phyloP scores from a whole-genome alignment of 37 sponge, comb jelly and placozoan species.

The Aplysina aerophoba region DNA sequence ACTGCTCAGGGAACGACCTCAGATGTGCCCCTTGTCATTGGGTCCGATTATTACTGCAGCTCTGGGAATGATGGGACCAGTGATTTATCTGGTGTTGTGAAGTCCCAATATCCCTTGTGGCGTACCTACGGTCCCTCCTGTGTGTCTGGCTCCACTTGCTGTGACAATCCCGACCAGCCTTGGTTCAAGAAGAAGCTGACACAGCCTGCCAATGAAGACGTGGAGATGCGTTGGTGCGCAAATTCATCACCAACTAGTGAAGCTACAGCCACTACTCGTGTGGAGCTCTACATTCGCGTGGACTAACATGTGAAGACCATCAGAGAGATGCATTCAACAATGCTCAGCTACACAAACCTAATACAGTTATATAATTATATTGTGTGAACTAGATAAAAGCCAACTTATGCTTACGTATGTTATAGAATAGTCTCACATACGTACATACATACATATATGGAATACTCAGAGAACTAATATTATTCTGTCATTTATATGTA shows the following conservation, averaged over 20 bases:
- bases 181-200: constrained; percentile 10
- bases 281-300: constrained; percentile 1
- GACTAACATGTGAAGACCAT: too few species aligned
- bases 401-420: too few species aligned
- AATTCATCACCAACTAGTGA: not conserved
- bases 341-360: too few species aligned
- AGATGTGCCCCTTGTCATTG: not conserved
- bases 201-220: not conserved
- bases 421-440: too few species aligned
- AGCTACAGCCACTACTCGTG: constrained; percentile 14
- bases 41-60: constrained; percentile 11
- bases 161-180: constrained; percentile 19
- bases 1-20: not conserved
- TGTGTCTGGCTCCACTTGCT: constrained; percentile 6
- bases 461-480: not conserved
- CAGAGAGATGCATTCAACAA: too few species aligned
- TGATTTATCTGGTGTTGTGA: not conserved
- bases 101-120: not conserved
- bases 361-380: too few species aligned
- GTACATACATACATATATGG: not conserved
- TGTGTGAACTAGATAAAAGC: too few species aligned
- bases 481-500: not conserved
- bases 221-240: constrained; percentile 27
- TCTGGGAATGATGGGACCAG: not conserved
- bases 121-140: constrained; percentile 1